Evolutionary conservation across 92 coral and sea anemone species (phyloP).

Genomic region (Pocillopora grandis): DNA sequence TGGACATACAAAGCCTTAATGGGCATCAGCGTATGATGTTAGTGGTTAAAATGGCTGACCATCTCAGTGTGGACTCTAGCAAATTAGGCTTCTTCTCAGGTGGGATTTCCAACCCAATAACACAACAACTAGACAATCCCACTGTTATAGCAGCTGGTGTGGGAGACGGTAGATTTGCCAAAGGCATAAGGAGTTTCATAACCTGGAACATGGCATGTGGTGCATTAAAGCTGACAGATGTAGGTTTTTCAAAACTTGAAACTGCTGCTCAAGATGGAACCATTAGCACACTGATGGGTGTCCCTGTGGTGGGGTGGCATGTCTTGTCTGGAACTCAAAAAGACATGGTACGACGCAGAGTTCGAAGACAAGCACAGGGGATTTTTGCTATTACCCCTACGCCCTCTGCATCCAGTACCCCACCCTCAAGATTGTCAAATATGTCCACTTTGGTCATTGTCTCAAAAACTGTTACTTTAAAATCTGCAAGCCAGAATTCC

Average conservation of each 20-base stretch:
- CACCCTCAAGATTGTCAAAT: slow-evolving; percentile 63
- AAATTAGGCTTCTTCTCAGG: slow-evolving; percentile 65
- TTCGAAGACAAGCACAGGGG: slow-evolving; percentile 41
- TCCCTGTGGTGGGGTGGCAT: slow-evolving; percentile 91
- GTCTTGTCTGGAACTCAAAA: slow-evolving; percentile 83
- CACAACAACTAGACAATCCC: slow-evolving; percentile 69
- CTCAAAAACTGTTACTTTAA: slow-evolving; percentile 32
- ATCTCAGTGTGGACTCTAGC: slow-evolving; percentile 51
- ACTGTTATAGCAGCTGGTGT: slow-evolving; percentile 81
- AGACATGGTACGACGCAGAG: slow-evolving; percentile 55
- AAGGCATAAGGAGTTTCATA: slow-evolving; percentile 70
- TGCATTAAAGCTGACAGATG: slow-evolving; percentile 67
- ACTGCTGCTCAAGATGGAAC: slow-evolving; percentile 75
- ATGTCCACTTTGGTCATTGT: slow-evolving; percentile 57
- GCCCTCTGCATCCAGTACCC: slow-evolving; percentile 59
- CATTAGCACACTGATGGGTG: slow-evolving; percentile 59
- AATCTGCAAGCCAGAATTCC: slow-evolving; percentile 23
- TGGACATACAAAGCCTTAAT: slow-evolving; percentile 57
- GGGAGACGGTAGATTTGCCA: slow-evolving; percentile 81
- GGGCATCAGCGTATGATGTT: slow-evolving; percentile 67
- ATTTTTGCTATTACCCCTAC: slow-evolving; percentile 75
- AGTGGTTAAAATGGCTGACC: slow-evolving; percentile 54
- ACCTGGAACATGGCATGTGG: slow-evolving; percentile 95
- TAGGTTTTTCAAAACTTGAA: slow-evolving; percentile 61
- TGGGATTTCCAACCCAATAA: slow-evolving; percentile 64